phyloP scores from a whole-genome alignment of 1,140 invertebrate genomes.

The Anastatus disparis region DNA sequence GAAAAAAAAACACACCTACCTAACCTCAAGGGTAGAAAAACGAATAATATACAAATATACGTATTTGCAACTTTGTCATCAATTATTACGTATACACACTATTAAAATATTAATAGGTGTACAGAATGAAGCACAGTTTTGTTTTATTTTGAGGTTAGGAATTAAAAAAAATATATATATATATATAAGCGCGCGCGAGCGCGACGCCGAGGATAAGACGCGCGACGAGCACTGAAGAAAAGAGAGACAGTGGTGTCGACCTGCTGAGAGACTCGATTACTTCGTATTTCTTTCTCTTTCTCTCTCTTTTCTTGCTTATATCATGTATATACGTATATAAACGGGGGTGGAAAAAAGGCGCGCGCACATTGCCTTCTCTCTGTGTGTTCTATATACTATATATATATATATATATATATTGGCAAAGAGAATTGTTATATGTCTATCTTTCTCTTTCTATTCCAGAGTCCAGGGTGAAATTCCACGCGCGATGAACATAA shows the following conservation, averaged over 20 bases:
- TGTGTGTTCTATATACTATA: too few species aligned
- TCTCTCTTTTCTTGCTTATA: background rate
- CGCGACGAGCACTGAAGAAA: background rate
- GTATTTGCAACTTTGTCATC: background rate
- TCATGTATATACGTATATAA: background rate
- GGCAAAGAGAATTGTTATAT: background rate
- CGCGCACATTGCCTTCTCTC: constrained; percentile 32
- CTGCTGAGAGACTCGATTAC: constrained; percentile 17
- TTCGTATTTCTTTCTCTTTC: background rate
- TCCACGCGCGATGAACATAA: too few species aligned
- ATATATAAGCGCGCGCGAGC: constrained; percentile 7
- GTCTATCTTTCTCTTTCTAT: background rate
- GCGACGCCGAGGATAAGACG: constrained; percentile 7
- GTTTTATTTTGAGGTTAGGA: constrained; percentile 10
- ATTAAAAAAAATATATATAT: too few species aligned
- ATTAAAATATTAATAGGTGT: background rate
- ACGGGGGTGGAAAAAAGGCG: constrained; percentile 24
- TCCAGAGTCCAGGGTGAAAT: too few species aligned
- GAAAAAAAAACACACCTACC: background rate
- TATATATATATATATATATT: too few species aligned
- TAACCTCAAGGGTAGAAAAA: background rate
- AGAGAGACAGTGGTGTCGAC: constrained; percentile 4
- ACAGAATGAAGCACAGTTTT: background rate
- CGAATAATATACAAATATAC: background rate
- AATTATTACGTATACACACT: too few species aligned